Evolutionary conservation across 2,113 vertebrate species (phyloP).

Genomic region (Candoia aspera): DNA sequence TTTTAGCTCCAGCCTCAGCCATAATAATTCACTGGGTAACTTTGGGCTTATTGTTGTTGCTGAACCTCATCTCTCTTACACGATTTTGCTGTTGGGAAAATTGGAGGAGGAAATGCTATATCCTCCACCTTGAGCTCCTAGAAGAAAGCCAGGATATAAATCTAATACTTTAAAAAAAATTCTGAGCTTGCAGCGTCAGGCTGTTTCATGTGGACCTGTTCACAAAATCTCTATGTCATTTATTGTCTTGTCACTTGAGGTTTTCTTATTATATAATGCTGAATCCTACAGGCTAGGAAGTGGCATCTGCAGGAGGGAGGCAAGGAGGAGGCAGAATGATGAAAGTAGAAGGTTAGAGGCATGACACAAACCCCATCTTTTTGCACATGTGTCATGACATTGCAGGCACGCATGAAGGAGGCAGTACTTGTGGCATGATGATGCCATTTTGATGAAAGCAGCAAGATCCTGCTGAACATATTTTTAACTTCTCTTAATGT

Average conservation of each 20-base stretch:
- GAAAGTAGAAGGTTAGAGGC: not conserved
- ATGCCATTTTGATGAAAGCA: not conserved
- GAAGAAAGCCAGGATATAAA: not conserved
- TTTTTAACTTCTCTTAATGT: not conserved
- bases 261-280: not conserved
- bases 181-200: not conserved
- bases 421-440: not conserved
- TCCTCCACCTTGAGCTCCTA: not conserved
- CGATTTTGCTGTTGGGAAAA: not conserved
- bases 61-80: not conserved
- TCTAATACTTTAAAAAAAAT: not conserved
- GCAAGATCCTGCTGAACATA: not conserved
- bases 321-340: not conserved
- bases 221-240: not conserved
- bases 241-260: constrained; percentile 3
- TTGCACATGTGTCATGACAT: not conserved
- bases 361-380: not conserved
- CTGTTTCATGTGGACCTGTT: not conserved
- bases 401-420: not conserved
- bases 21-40: not conserved
- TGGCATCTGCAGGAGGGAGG: not conserved
- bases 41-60: not conserved
- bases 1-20: not conserved
- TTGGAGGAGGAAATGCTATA: not conserved
- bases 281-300: not conserved